Conservation (phyloP, 2,113 vertebrate species). For the Vireo altiloquus region DNA sequence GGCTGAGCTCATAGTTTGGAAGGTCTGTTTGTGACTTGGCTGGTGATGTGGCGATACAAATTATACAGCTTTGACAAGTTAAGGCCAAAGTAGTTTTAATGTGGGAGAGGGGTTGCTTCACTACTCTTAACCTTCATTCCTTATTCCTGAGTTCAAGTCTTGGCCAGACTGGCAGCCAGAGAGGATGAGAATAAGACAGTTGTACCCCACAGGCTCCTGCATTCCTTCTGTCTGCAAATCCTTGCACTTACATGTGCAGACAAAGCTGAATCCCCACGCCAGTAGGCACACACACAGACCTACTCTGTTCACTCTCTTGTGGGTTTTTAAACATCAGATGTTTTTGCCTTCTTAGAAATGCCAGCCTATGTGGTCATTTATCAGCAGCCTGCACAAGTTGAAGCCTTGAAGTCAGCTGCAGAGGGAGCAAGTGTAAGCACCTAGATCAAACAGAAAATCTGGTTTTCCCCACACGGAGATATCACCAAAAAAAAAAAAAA, state of each 20-base stretch:
- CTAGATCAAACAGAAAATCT: background rate
- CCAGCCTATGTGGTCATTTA: background rate
- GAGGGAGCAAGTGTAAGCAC: background rate
- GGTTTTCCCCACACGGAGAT: background rate
- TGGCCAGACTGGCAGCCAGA: constrained; percentile 13
- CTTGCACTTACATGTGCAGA: background rate
- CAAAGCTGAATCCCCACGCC: background rate
- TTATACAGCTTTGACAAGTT: background rate
- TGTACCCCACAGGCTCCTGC: constrained; percentile 28
- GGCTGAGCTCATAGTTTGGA: constrained; percentile 44
- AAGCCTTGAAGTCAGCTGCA: background rate
- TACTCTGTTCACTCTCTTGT: background rate
- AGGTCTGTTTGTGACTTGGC: constrained; percentile 5
- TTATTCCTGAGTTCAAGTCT: background rate
- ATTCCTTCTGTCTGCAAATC: constrained; percentile 20
- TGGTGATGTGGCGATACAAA: background rate
- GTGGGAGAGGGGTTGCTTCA: background rate
- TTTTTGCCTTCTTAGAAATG: background rate
- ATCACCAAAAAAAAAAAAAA: background rate
- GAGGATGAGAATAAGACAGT: background rate
- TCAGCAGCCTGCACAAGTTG: background rate
- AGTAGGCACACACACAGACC: background rate
- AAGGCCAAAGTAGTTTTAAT: background rate
- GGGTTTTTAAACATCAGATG: background rate
- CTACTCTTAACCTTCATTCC: background rate